Conservation (phyloP, 2,113 vertebrate genomes). For the Cricetomys ansorgei region DNA sequence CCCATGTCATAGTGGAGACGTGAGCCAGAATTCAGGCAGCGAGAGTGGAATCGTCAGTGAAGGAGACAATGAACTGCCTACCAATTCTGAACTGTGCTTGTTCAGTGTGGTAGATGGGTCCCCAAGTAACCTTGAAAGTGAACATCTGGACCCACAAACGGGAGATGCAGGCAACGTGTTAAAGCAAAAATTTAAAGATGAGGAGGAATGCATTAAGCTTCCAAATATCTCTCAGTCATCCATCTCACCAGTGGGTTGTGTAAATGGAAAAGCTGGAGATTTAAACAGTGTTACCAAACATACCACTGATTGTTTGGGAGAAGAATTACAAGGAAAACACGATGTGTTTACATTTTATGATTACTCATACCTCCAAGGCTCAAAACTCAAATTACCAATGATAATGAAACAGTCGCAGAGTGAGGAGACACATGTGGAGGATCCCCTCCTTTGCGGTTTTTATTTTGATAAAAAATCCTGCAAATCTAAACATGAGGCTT, state of each 20-base stretch:
- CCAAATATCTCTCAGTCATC: constrained; percentile 82
- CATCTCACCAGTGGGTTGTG: constrained; percentile 75
- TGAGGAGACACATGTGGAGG: constrained; percentile 85
- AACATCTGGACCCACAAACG: constrained; percentile 78
- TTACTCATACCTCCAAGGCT: constrained; percentile 90
- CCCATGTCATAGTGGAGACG: constrained; percentile 85
- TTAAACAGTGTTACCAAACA: constrained; percentile 78
- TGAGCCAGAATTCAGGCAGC: constrained; percentile 91
- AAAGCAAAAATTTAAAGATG: constrained; percentile 84
- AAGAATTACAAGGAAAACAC: constrained; percentile 86
- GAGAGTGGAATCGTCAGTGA: constrained; percentile 97
- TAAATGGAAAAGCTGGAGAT: constrained; percentile 84
- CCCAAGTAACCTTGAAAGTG: constrained; percentile 83
- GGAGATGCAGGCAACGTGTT: constrained; percentile 78
- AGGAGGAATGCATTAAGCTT: constrained; percentile 77
- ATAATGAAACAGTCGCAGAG: constrained; percentile 84
- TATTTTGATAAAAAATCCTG: constrained; percentile 90
- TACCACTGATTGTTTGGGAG: constrained; percentile 81
- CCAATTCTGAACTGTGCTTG: constrained; percentile 89
- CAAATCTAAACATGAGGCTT: constrained; percentile 86
- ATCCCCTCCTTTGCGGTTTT: constrained; percentile 84
- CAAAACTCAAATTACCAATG: constrained; percentile 87
- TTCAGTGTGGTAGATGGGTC: constrained; percentile 84
- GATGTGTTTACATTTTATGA: constrained; percentile 90
- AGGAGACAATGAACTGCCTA: constrained; percentile 91